phyloP scores from a whole-genome alignment of 53 echinoderm and acorn worm species.

The Holothuria leucospilota region DNA sequence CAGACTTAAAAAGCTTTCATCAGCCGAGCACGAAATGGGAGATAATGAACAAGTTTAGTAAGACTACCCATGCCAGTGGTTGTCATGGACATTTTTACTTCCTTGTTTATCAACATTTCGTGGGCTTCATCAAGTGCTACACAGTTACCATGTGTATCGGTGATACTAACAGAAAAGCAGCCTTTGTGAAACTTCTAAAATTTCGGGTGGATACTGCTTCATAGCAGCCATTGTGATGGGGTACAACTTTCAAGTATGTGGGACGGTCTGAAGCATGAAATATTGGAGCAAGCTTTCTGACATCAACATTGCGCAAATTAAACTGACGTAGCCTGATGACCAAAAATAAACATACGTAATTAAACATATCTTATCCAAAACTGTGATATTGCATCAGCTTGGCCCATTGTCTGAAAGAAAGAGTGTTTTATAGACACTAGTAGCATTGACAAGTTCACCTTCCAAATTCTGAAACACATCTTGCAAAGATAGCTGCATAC shows the following conservation, averaged over 20 bases:
- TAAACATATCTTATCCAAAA: conserved; percentile 50
- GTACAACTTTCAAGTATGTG: conserved; percentile 31
- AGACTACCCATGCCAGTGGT: conserved; percentile 19
- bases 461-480: neutral
- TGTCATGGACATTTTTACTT: conserved; percentile 64
- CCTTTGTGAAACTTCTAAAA: conserved; percentile 58
- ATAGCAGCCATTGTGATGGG: conserved; percentile 41
- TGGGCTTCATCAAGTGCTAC: conserved; percentile 72
- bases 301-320: neutral
- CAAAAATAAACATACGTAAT: conserved; percentile 28
- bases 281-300: conserved; percentile 3
- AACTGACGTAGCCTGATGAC: too few species aligned
- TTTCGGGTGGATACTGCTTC: conserved; percentile 34
- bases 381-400: conserved; percentile 35
- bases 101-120: conserved; percentile 73
- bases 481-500: conserved; percentile 19
- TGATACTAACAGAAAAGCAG: conserved; percentile 64
- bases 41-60: conserved; percentile 1
- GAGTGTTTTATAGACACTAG: neutral
- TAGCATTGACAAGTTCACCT: neutral
- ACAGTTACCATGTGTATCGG: conserved; percentile 50
- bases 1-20: conserved; percentile 1
- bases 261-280: conserved; percentile 25
- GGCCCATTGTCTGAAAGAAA: conserved; percentile 15
- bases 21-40: conserved; percentile 3